Percentiles rank a stretch among this genome's conserved stretches.
Evolutionary conservation across 2,797 vertebrate species (phyloP).

Genomic region (Podargus strigoides): DNA sequence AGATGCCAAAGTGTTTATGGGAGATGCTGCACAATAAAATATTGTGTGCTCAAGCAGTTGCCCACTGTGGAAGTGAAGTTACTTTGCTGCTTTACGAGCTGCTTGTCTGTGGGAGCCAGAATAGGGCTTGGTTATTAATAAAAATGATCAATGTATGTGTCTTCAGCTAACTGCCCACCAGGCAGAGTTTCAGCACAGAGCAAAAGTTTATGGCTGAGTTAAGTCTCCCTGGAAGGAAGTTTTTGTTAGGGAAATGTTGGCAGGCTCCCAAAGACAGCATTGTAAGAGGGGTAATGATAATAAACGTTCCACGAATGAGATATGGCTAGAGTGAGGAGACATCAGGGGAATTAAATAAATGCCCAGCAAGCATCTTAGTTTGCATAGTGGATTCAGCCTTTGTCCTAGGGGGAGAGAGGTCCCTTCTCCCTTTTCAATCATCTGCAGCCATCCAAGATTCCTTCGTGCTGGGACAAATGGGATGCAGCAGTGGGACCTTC

Average conservation of each 20-base stretch:
- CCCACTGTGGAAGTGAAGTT: not conserved
- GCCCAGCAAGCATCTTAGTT: slow-evolving; percentile 25
- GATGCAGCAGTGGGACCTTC: slow-evolving; percentile 8
- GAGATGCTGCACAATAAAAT: not conserved
- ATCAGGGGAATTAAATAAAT: slow-evolving; percentile 31
- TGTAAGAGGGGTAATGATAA: slow-evolving; percentile 41
- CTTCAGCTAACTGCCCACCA: slow-evolving; percentile 7
- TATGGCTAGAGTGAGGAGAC: not conserved
- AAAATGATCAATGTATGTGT: slow-evolving; percentile 37
- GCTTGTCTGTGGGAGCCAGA: not conserved
- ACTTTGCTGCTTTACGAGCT: slow-evolving; percentile 2
- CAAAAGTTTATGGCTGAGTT: slow-evolving; percentile 34
- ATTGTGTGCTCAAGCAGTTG: not conserved
- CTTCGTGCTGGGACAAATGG: not conserved
- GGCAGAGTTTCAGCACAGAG: slow-evolving; percentile 34
- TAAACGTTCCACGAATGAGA: slow-evolving; percentile 27
- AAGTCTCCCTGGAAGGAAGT: slow-evolving; percentile 31
- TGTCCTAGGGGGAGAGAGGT: not conserved
- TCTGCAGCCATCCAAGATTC: slow-evolving; percentile 25
- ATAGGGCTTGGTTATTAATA: not conserved
- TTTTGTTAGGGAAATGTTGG: slow-evolving; percentile 56
- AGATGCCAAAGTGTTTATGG: not conserved
- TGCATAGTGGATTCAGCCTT: slow-evolving; percentile 16
- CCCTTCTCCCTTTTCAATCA: slow-evolving; percentile 4
- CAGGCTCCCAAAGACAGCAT: slow-evolving; percentile 44